Percentiles rank a stretch among this genome's conserved stretches.
phyloP scores from a whole-genome alignment of 2,888 invertebrate species.

The Habrosyne pyritoides region DNA sequence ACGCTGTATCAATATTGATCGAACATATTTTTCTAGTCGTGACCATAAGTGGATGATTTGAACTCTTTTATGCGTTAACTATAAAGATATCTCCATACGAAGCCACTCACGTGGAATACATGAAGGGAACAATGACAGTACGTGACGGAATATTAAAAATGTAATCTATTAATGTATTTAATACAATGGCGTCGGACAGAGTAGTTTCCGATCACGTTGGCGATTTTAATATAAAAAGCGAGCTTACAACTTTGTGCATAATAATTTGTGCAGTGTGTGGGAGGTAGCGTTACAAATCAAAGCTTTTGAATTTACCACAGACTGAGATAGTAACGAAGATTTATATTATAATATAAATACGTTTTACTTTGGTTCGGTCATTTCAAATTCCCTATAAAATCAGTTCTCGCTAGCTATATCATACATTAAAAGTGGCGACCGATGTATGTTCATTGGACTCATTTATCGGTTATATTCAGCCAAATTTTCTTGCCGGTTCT shows the following conservation, averaged over 20 bases:
- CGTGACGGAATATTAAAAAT: slow-evolving; percentile 48
- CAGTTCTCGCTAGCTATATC: too few relatives aligned
- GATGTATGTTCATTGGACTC: too few relatives aligned
- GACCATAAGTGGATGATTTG: neutral
- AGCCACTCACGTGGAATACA: slow-evolving; percentile 23
- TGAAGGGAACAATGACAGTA: slow-evolving; percentile 31
- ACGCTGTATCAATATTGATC: neutral
- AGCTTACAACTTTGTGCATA: slow-evolving; percentile 26
- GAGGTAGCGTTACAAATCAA: neutral
- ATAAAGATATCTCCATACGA: slow-evolving; percentile 29
- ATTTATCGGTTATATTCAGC: too few relatives aligned
- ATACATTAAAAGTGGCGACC: too few relatives aligned
- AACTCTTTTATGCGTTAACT: neutral
- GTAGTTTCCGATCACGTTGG: slow-evolving; percentile 41
- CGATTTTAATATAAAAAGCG: slow-evolving; percentile 37
- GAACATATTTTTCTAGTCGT: neutral
- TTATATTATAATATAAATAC: too few relatives aligned
- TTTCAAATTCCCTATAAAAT: too few relatives aligned
- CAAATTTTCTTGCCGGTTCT: too few relatives aligned
- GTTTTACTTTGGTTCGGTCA: too few relatives aligned
- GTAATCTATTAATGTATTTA: slow-evolving; percentile 39
- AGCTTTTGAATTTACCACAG: too few relatives aligned
- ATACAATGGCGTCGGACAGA: slow-evolving; percentile 39
- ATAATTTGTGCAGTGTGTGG: slow-evolving; percentile 2
- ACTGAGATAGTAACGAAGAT: too few relatives aligned